These are phyloP conservation scores for Aphidoletes aphidimyza DNA, from an alignment of 2,888 invertebrate genomes.

Conservation along the genomic window DNA sequence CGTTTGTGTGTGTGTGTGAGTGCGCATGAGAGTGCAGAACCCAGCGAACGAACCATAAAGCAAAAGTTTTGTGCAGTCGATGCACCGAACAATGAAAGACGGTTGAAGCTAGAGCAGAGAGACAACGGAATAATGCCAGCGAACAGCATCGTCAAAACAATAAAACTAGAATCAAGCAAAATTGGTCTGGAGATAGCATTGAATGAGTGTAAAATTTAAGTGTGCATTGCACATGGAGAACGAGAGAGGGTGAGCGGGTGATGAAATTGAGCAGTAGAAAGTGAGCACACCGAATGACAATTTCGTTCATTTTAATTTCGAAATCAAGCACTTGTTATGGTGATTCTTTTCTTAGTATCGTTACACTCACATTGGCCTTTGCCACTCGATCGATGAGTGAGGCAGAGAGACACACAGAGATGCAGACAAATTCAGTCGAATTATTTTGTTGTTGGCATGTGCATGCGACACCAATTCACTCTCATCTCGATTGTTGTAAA, in stretches of 20 bases:
- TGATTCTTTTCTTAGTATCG: background rate
- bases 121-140: conserved; percentile 20
- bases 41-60: conserved; percentile 4
- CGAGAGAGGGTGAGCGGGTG: background rate
- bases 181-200: conserved; percentile 49
- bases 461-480: conserved; percentile 20
- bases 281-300: background rate
- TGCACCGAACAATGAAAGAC: background rate
- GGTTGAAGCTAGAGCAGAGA: background rate
- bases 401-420: background rate
- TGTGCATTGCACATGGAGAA: background rate
- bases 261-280: background rate
- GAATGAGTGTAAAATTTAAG: conserved; percentile 45
- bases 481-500: conserved; percentile 13
- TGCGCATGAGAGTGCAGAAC: background rate
- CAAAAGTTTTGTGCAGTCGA: conserved; percentile 43
- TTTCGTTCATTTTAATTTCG: conserved; percentile 47
- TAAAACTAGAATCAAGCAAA: conserved; percentile 44
- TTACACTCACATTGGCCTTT: conserved; percentile 35
- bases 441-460: background rate
- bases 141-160: conserved; percentile 46
- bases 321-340: conserved; percentile 24
- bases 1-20: background rate
- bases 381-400: background rate
- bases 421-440: background rate